Percentiles rank a stretch among this genome's conserved stretches.
These are phyloP conservation scores for Perca fluviatilis DNA, from an alignment of 2,113 vertebrate species.

Conservation along the genomic window DNA sequence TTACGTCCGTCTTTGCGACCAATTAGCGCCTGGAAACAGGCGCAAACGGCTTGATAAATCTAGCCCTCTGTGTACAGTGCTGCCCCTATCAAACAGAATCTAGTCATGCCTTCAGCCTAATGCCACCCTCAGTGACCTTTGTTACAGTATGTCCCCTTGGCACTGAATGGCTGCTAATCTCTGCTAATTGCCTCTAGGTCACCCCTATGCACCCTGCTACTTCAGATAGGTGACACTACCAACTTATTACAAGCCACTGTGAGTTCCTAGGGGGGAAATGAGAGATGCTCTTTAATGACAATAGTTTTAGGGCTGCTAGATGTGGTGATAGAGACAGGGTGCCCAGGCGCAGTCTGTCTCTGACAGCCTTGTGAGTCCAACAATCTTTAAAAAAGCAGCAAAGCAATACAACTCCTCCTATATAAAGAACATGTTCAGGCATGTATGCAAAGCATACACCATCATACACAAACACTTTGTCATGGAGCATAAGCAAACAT, in stretches of 20 bases:
- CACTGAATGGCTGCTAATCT: conserved; percentile 31
- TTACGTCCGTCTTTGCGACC: too few relatives aligned
- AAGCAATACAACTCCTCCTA: background rate
- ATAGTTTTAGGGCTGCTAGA: conserved; percentile 6
- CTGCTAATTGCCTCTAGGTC: conserved; percentile 51
- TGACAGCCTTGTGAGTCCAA: conserved; percentile 7
- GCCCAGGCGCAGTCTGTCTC: conserved; percentile 27
- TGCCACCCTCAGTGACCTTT: conserved; percentile 22
- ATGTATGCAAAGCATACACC: background rate
- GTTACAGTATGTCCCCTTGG: conserved; percentile 23
- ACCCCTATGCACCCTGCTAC: conserved; percentile 14
- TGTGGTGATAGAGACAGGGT: conserved; percentile 34
- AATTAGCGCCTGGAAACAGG: too few relatives aligned
- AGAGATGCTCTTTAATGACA: conserved; percentile 26
- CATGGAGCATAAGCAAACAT: background rate
- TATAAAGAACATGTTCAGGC: background rate
- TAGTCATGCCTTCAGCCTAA: conserved; percentile 8
- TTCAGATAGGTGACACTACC: conserved; percentile 19
- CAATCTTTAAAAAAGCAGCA: conserved; percentile 1
- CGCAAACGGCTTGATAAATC: too few relatives aligned
- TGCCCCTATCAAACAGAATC: conserved; percentile 24
- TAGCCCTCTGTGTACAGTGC: background rate
- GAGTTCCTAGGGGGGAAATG: background rate
- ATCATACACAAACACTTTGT: background rate
- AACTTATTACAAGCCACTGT: conserved; percentile 7